Evolutionary conservation across 2,888 invertebrate species (phyloP).

Genomic region (Diploptera punctata): DNA sequence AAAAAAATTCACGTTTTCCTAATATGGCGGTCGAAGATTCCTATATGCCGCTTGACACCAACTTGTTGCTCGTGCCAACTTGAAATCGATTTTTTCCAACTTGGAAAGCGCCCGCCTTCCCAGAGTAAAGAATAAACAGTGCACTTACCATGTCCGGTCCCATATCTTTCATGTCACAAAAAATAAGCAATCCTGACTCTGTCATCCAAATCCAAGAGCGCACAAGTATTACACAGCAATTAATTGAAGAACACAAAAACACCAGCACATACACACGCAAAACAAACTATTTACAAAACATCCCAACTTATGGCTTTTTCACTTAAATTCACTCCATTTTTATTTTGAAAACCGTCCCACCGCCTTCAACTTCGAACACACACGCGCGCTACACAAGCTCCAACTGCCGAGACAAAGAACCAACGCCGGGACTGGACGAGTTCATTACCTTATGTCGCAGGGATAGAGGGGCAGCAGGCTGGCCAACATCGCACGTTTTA

Average conservation of each 20-base stretch:
- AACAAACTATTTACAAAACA: slow-evolving; percentile 40
- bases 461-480: slow-evolving; percentile 14
- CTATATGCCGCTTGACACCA: slow-evolving; percentile 19
- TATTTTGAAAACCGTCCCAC: slow-evolving; percentile 23
- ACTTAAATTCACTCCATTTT: slow-evolving; percentile 37
- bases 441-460: slow-evolving; percentile 27
- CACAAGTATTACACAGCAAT: slow-evolving; percentile 24
- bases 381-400: slow-evolving; percentile 31
- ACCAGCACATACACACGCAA: slow-evolving; percentile 34
- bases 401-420: slow-evolving; percentile 40
- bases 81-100: slow-evolving; percentile 21
- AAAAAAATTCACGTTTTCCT: not conserved
- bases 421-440: slow-evolving; percentile 39
- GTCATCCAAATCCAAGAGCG: slow-evolving; percentile 34
- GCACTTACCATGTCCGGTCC: slow-evolving; percentile 79
- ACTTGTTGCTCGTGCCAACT: slow-evolving; percentile 54
- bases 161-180: slow-evolving; percentile 76
- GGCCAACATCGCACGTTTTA: slow-evolving; percentile 20
- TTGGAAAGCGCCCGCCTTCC: not conserved
- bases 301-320: slow-evolving; percentile 31
- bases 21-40: slow-evolving; percentile 5
- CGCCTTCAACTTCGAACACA: slow-evolving; percentile 30
- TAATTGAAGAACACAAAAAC: slow-evolving; percentile 29
- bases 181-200: slow-evolving; percentile 39
- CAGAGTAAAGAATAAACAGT: not conserved